Evolutionary conservation across 1,140 invertebrate species (phyloP).

Genomic region (Hestina assimilis): DNA sequence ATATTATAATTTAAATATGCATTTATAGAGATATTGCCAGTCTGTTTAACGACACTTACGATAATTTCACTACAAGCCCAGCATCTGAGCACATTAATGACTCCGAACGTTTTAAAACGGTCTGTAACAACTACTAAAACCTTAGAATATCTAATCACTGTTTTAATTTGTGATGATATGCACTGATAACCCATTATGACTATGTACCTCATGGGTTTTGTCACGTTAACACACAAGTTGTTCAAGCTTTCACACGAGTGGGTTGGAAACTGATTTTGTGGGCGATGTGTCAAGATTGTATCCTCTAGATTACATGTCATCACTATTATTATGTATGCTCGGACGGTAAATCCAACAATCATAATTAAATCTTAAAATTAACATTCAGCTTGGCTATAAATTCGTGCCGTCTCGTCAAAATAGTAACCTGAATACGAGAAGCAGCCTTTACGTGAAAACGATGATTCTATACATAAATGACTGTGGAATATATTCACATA

Average conservation of each 20-base stretch:
- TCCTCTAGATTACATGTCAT: constrained; percentile 65
- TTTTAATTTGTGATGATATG: constrained; percentile 77
- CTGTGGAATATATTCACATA: constrained; percentile 73
- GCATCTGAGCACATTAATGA: constrained; percentile 72
- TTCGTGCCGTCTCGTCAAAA: constrained; percentile 72
- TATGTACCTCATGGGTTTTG: constrained; percentile 54
- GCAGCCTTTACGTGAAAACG: constrained; percentile 74
- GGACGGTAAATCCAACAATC: constrained; percentile 76
- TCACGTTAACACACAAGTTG: constrained; percentile 54
- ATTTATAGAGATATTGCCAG: constrained; percentile 76
- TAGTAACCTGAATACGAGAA: constrained; percentile 69
- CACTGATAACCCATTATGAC: constrained; percentile 72
- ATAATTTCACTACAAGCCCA: constrained; percentile 76
- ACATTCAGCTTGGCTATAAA: constrained; percentile 75
- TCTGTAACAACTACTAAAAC: constrained; percentile 77
- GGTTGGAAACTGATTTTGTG: constrained; percentile 52
- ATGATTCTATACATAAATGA: constrained; percentile 67
- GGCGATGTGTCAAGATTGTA: constrained; percentile 61
- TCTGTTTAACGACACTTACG: constrained; percentile 74
- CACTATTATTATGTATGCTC: constrained; percentile 72
- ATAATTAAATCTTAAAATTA: constrained; percentile 74
- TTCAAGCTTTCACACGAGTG: constrained; percentile 55
- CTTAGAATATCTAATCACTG: constrained; percentile 77
- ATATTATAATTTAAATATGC: constrained; percentile 75
- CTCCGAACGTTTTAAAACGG: constrained; percentile 72